Evolutionary conservation across 2,113 vertebrate species (phyloP).

Genomic region (Poeciliopsis prolifica): DNA sequence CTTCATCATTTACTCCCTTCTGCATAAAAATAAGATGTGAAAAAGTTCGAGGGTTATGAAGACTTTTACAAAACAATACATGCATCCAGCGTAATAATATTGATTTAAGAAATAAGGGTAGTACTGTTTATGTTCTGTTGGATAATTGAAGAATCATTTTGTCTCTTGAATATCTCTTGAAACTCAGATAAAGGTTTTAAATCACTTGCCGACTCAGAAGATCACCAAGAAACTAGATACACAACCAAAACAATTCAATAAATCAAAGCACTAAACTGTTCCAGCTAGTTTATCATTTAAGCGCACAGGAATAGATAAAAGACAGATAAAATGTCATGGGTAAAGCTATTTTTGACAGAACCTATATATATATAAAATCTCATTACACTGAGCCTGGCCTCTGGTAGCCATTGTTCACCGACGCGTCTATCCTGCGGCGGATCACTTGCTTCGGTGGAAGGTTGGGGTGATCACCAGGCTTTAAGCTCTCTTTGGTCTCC

Average conservation of each 20-base stretch:
- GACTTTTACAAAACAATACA: neutral
- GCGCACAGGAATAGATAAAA: neutral
- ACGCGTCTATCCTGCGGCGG: constrained; percentile 79
- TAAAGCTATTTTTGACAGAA: neutral
- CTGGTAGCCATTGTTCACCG: constrained; percentile 89
- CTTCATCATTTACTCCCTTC: too few species aligned
- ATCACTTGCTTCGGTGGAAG: constrained; percentile 86
- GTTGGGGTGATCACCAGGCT: constrained; percentile 77
- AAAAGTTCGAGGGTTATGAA: neutral
- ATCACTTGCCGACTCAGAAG: neutral
- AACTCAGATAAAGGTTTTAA: neutral
- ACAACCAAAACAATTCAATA: neutral
- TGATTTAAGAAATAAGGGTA: neutral
- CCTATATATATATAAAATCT: too few species aligned
- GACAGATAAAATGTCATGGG: neutral
- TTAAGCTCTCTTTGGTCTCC: constrained; percentile 81
- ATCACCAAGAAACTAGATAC: neutral
- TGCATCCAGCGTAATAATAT: neutral
- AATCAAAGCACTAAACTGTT: neutral
- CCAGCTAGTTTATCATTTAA: neutral
- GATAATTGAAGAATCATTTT: neutral
- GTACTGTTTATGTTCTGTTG: neutral
- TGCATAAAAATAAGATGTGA: neutral
- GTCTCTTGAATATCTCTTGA: neutral
- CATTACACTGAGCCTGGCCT: constrained; percentile 89